These are phyloP conservation scores for Leistus spinibarbis DNA, from an alignment of 2,888 invertebrate species.

Conservation along the genomic window DNA sequence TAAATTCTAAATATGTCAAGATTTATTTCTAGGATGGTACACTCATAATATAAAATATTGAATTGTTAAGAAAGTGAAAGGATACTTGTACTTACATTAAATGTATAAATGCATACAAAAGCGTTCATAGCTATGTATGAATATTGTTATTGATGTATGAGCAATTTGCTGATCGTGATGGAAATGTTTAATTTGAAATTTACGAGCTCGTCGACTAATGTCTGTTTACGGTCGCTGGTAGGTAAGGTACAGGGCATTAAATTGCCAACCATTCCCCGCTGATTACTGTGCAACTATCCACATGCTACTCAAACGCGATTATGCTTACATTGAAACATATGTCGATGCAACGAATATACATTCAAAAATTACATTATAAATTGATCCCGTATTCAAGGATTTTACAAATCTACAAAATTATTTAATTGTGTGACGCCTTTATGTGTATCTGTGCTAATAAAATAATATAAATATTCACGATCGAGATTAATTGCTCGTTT, in stretches of 20 bases:
- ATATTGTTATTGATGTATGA: conserved; percentile 4
- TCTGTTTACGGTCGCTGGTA: conserved; percentile 3
- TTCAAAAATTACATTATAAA: too few species aligned
- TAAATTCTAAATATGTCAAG: neutral
- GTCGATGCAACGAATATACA: too few species aligned
- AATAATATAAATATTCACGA: too few species aligned
- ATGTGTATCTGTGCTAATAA: too few species aligned
- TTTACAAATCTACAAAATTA: too few species aligned
- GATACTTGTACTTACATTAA: neutral
- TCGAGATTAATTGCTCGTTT: too few species aligned
- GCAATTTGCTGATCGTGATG: conserved; percentile 16
- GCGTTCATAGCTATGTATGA: neutral
- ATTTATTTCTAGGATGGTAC: neutral
- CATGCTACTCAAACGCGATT: neutral
- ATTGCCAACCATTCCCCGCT: neutral
- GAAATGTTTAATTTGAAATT: conserved; percentile 23
- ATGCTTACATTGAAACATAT: too few species aligned
- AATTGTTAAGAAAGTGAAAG: neutral
- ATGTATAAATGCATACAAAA: neutral
- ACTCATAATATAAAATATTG: neutral
- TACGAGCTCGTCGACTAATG: conserved; percentile 19
- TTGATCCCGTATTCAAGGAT: too few species aligned
- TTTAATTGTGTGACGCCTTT: too few species aligned
- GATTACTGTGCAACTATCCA: neutral
- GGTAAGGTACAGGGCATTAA: conserved; percentile 1